Evolutionary conservation across 1,140 invertebrate genomes (phyloP), one percentile per base, ranked within the genome.

Genomic region (Cepaea nemoralis): DNA sequence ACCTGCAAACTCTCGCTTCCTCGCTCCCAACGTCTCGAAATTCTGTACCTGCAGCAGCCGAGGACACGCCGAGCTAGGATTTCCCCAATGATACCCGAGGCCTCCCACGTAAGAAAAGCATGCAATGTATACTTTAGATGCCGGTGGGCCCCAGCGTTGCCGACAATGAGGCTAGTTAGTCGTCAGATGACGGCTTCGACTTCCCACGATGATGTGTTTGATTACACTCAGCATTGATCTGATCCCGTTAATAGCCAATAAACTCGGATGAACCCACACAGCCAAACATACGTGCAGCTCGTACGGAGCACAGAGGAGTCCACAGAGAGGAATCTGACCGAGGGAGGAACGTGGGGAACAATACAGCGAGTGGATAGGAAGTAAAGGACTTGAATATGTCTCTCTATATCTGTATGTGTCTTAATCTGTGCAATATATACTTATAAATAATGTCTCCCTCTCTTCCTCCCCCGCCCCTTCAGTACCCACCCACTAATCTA

Each of bases 51-150:
- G 59, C 59, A 10, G n/a, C 2, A 31, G 59, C 33, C 59, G 59
- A 63, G 59, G 59, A 31, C 59, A 63, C 59, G 39, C 39, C 3
- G 39, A 40, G 37, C 70, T 42, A 40, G 27, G 5, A 40, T 55
- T 31, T 55, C 42, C 73, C n/a, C 24, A 50, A 22, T 1, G n/a
- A 75, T n/a, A 48, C 35, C 31, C 42, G 33, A 45, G 50, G 42
- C 42, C 73, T 31, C 40, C 42, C 73, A 75, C 73, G 50, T 35
- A 75, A 31, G 50, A 31, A 75, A 45, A 75, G 42, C 42, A 45
- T 37, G 40, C 10, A 27, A 8, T 50, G 50, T 50, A 48, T 50
- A 75, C 42, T 0, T 6, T 63, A 31, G 33, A 63, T 27, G 10
- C 27, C 59, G 27, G 59, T 31, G 27, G 59, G 27, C n/a, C 27